Base-by-base conservation (phyloP, 2,888 invertebrate genomes). In the Drosophila koepferae region DNA sequence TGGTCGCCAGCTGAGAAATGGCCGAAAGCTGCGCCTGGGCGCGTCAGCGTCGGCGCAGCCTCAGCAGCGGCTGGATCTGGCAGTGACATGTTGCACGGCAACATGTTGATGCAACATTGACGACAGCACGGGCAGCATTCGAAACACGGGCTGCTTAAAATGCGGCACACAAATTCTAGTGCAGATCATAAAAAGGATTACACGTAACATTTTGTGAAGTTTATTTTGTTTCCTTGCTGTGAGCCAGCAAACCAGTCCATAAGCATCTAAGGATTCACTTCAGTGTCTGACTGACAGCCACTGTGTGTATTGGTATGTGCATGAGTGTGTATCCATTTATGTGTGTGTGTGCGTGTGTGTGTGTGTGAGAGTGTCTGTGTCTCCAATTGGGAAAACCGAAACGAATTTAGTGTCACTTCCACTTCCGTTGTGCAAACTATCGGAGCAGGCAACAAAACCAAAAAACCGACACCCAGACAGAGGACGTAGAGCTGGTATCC, bases 1-100 rank as follows among this genome's bases (percentile, higher is more conserved):
- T 92, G 82, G 92, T 92, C 82, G 92, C 92, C 82, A 93, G 93
- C 91, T 93, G 93, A 93, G 91, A 85, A 43, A 40, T 72, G 63
- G 72, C 77, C 63, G 71, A 73, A 31, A 68, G 74, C 80, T 89
- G 81, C 79, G 78, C 77, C 64, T 91, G 91, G 92, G 78, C 89
- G 67, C 77, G 59, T 46, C 72, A 62, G 20, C 83, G 80, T 60
- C 78, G 89, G 68, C 81, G 86, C 63, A 87, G 80, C 76, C 75
- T 86, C 56, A 90, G 86, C 79, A 90, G 89, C 77, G 85, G 81
- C 74, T 91, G 91, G 91, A 91, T 91, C 72, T 91, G 91, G 91
- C 90, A 91, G 81, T 91, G 85, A 91, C 79, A 80, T 77, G 74
- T 76, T 74, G 71, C 81, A 60, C 48, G 69, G 68, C 58, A 64